These are phyloP conservation scores for Uromys caudimaculatus DNA, from an alignment of 2,797 vertebrate species.

Conservation along the genomic window DNA sequence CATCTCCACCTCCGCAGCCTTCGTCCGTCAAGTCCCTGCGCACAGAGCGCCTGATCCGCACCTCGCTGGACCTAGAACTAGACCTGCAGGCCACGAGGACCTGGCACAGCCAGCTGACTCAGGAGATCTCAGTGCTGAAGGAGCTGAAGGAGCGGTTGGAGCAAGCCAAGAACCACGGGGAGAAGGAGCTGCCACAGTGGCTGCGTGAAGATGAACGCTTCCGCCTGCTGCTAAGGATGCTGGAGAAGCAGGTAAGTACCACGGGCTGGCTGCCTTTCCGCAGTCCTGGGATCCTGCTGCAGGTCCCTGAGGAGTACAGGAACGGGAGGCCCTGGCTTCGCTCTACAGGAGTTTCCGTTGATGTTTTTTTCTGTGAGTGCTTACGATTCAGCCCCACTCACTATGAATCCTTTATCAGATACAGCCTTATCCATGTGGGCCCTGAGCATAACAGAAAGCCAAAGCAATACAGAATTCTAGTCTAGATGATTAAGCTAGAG, in stretches of 20 bases:
- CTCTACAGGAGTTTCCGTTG: background rate
- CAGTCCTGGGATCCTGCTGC: background rate
- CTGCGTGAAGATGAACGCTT: conserved; percentile 95
- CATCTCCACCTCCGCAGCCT: conserved; percentile 78
- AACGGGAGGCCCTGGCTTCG: background rate
- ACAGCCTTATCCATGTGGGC: background rate
- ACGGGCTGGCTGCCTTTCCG: accelerated
- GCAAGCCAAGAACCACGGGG: conserved; percentile 92
- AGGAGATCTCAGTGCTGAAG: conserved; percentile 93
- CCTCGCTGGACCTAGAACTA: conserved; percentile 95
- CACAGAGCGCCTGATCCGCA: conserved; percentile 91
- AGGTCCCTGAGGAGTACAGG: background rate
- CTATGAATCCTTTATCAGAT: background rate
- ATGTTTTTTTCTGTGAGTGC: background rate
- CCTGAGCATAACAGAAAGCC: background rate
- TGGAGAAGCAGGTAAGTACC: conserved; percentile 93
- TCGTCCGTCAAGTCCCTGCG: conserved; percentile 84
- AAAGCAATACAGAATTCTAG: background rate
- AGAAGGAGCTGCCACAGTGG: conserved; percentile 92
- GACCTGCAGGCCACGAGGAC: conserved; percentile 97
- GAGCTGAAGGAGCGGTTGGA: conserved; percentile 95
- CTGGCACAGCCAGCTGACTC: conserved; percentile 92
- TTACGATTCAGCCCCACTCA: background rate
- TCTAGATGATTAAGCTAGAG: background rate
- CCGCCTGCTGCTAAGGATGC: conserved; percentile 92